A percentile compares a stretch with the other conserved stretches of the same genome.
Evolutionary conservation across 2,888 invertebrate species (phyloP).

Genomic region (Griposia aprilina): DNA sequence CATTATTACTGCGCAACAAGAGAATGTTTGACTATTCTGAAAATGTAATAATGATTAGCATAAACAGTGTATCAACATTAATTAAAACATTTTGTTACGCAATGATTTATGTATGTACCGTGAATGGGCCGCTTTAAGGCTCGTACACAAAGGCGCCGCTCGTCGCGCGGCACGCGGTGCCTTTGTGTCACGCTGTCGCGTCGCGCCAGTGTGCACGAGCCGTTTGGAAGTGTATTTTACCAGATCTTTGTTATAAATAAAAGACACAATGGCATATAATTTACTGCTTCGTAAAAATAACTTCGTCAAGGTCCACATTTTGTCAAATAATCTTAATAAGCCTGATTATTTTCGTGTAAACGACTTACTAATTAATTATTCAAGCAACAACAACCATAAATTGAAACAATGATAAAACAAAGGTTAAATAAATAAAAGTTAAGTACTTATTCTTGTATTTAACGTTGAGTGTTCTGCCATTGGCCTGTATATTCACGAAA

Average conservation of each 20-base stretch:
- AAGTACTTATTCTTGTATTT: constrained; percentile 46
- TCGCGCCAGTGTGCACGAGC: no score
- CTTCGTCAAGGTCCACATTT: background rate
- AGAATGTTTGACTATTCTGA: constrained; percentile 46
- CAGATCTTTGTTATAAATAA: background rate
- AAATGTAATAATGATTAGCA: constrained; percentile 54
- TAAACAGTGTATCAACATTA: constrained; percentile 40
- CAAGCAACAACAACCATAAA: constrained; percentile 37
- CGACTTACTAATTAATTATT: constrained; percentile 41
- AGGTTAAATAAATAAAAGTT: constrained; percentile 51
- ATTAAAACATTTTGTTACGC: constrained; percentile 50
- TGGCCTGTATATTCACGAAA: constrained; percentile 47
- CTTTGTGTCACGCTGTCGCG: no score
- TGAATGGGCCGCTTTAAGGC: constrained; percentile 30
- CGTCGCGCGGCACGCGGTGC: no score
- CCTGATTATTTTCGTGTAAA: constrained; percentile 43
- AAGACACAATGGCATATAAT: background rate
- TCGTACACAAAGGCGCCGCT: no score
- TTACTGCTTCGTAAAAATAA: background rate
- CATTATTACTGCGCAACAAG: constrained; percentile 25
- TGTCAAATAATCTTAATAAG: constrained; percentile 37
- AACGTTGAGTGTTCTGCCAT: constrained; percentile 42
- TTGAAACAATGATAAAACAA: constrained; percentile 54
- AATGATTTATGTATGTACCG: constrained; percentile 45
- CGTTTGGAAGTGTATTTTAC: constrained; percentile 19